A percentile compares a stretch with the other conserved stretches of the same genome.
Conservation (phyloP, 2,888 invertebrate genomes). For the Cylloceria caligata region DNA sequence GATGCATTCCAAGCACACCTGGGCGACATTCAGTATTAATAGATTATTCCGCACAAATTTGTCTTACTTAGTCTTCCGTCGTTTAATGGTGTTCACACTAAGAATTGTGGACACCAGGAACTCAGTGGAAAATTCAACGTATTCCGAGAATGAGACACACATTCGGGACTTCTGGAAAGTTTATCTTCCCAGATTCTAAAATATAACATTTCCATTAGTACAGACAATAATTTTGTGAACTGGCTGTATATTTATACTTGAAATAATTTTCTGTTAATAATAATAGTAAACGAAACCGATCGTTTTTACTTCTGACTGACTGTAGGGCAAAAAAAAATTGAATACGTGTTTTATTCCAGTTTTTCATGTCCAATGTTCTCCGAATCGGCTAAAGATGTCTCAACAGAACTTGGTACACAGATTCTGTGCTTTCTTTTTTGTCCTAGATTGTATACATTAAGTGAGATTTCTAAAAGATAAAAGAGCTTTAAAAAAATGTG, state of each 20-base stretch:
- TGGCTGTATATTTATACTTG: neutral
- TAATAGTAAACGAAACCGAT: no score
- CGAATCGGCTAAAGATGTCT: no score
- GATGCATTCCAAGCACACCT: slow-evolving; percentile 77
- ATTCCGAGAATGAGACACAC: neutral
- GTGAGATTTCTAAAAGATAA: no score
- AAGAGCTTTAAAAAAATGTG: no score
- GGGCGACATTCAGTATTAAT: slow-evolving; percentile 77
- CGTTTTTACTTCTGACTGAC: no score
- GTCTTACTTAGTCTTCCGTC: slow-evolving; percentile 66
- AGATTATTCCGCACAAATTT: slow-evolving; percentile 75
- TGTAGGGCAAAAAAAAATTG: no score
- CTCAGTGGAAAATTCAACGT: slow-evolving; percentile 26
- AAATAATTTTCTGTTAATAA: neutral
- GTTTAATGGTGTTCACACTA: neutral
- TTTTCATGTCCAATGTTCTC: no score
- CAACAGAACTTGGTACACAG: no score
- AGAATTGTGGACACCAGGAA: slow-evolving; percentile 8
- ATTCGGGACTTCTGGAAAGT: neutral
- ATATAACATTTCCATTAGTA: neutral
- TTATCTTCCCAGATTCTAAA: neutral
- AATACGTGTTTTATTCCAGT: neutral
- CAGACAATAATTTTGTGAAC: neutral
- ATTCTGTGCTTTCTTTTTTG: no score
- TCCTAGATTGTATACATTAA: no score